Base-by-base conservation (phyloP, 2,888 invertebrate species). In the Tenthredo mesomela region DNA sequence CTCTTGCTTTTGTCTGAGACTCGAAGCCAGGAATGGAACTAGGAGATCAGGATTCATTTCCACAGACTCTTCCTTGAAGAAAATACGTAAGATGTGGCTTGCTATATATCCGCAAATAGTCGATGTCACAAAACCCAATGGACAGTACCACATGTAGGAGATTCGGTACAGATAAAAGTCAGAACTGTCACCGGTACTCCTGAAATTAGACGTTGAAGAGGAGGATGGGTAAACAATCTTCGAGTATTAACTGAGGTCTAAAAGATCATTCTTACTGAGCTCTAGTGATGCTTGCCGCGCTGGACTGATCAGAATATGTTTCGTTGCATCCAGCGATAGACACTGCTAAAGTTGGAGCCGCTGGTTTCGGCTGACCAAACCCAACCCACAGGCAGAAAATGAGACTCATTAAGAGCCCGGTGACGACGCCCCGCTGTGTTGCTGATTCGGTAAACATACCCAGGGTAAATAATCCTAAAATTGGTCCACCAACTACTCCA, bases 401-500 rank as follows among this genome's bases (percentile, higher is more conserved):
- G 85, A 98, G 94, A 0, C 97, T 96, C 18, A 94, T 90, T 1
- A 96, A 80, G 7, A 98, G 93, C 0, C 96, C 98, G 7, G 94
- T 89, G 18, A 97, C 94, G 0, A 96, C 96, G 37, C 98, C 98
- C 92, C 93, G 94, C 93, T 97, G 95, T 92, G 97, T 97, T 37
- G 96, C 96, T 84, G 93, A 94, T 12, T 96, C 95, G 75, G 96
- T 96, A 90, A 97, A 96, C 97, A 98, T 97, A 89, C 98, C 98
- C 37, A 98, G 94, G 0, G 97, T 96, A 92, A 98, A 98, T 1
- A 98, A 94, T 0, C 97, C 98, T 33, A 98, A 93, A 58, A 98
- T 93, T 0, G 98, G 98, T 0, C 98, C 98, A 0, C 98, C 98
- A 18, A 97, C 96, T 0, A 97, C 96, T 1, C 98, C 98, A 90